These are phyloP conservation scores for Enchytraeus crypticus DNA, from an alignment of 2,888 invertebrate genomes.

Conservation along the genomic window DNA sequence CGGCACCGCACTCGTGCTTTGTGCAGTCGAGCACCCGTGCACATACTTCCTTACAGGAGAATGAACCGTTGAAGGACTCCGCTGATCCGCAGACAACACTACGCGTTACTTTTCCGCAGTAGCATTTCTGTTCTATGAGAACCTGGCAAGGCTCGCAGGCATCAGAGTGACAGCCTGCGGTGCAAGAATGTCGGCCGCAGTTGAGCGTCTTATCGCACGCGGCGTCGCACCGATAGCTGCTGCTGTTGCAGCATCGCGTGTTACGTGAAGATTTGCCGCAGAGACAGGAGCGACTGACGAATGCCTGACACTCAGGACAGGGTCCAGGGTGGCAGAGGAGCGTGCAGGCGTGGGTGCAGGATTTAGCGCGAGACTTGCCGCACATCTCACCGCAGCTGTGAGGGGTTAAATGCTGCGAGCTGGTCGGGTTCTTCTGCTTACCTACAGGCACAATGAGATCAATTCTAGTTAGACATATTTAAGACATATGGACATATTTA, in stretches of 20 bases:
- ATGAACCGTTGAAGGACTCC: constrained; percentile 34
- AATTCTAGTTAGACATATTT: neutral
- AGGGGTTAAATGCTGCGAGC: constrained; percentile 68
- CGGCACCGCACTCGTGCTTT: constrained; percentile 60
- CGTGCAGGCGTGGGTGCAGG: constrained; percentile 58
- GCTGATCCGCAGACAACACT: constrained; percentile 57
- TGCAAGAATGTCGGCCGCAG: constrained; percentile 70
- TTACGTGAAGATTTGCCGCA: constrained; percentile 41
- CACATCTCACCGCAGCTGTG: constrained; percentile 88
- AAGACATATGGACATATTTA: neutral
- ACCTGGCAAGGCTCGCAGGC: constrained; percentile 63
- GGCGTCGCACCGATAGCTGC: constrained; percentile 63
- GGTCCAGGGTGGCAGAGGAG: constrained; percentile 60
- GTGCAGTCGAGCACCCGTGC: constrained; percentile 41
- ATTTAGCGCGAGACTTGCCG: constrained; percentile 52
- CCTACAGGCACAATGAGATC: too few relatives aligned
- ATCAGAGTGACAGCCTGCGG: constrained; percentile 67
- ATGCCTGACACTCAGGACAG: constrained; percentile 78
- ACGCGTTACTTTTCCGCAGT: constrained; percentile 60
- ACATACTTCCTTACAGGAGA: constrained; percentile 35
- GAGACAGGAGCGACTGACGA: constrained; percentile 49
- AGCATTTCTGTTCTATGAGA: constrained; percentile 53
- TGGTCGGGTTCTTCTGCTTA: constrained; percentile 46
- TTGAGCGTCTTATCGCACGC: constrained; percentile 65
- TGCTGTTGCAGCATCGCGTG: constrained; percentile 35